Base-by-base conservation (phyloP, 2,888 invertebrate genomes). In the Fissipunctia ypsillon region DNA sequence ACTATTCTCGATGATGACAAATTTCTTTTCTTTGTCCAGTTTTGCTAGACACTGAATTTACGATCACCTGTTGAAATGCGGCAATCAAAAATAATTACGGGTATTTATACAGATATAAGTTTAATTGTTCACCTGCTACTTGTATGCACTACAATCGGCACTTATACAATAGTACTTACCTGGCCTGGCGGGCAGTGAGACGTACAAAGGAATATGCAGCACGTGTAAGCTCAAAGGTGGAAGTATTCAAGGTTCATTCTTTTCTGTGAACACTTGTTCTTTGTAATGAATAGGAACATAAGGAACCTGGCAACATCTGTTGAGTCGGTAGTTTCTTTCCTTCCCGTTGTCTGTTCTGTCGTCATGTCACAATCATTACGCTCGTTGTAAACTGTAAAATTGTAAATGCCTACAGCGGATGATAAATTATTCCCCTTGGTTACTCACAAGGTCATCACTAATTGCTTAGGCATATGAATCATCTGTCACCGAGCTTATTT, bases 381-480 rank as follows among this genome's bases (percentile, higher is more conserved):
- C 69, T n/a, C n/a, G n/a, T n/a, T 68, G 69, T 76, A 73, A 71
- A 74, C 68, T 74, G 35, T 35, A 35, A 6, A n/a, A n/a, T n/a
- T n/a, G 65, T 68, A 74, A 74, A 72, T 85, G 12, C 71, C 48
- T 70, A 76, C 66, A 70, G 52, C 57, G 65, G 74, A 74, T 78
- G 87, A 84, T 86, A 76, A 77, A 72, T 84, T 85, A 85, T 81
- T 81, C 79, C 75, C 75, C 73, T 84, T 70, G 73, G 76, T 75
- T 85, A 82, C 73, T 61, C 74, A 75, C 87, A 85, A 85, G 84
- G 85, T 85, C 77, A 74, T 73, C 61, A 68, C 73, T 85, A 85
- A 85, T 87, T 85, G 76, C 80, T 75, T 61, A 83, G 73, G 76
- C 67, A 76, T 83, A 77, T 87, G 80, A 87, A 76, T 87, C 88